Percentiles rank a stretch among this genome's conserved stretches.
Conservation (phyloP, 2,888 invertebrate genomes). For the Neria commutata region DNA sequence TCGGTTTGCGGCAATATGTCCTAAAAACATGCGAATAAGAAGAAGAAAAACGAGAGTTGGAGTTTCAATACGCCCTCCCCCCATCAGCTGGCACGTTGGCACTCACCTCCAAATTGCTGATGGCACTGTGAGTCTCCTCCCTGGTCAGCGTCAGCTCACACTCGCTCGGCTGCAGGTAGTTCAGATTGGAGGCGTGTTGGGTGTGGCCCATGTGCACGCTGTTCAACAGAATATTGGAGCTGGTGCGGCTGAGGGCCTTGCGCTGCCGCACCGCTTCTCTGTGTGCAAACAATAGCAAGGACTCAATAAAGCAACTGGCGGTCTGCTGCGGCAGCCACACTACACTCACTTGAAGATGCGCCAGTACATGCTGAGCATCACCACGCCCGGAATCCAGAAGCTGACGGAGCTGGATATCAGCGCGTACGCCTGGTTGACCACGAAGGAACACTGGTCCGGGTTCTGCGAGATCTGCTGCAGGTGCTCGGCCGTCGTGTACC, state of each 20-base stretch:
- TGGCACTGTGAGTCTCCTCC: conserved; percentile 61
- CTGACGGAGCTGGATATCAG: conserved; percentile 88
- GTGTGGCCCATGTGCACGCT: conserved; percentile 83
- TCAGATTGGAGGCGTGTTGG: conserved; percentile 72
- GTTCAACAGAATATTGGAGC: conserved; percentile 82
- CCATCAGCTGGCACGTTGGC: neutral
- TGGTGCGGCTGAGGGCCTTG: conserved; percentile 83
- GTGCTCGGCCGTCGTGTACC: conserved; percentile 89
- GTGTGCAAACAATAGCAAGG: conserved; percentile 19
- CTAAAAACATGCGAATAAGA: conserved; percentile 32
- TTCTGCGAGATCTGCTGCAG: conserved; percentile 64
- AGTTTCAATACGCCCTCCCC: conserved; percentile 5
- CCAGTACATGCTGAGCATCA: conserved; percentile 92
- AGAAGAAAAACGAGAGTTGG: conserved; percentile 12
- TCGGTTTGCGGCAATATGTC: conserved; percentile 56
- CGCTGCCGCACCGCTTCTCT: conserved; percentile 82
- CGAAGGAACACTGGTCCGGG: conserved; percentile 81
- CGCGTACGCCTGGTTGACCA: conserved; percentile 86
- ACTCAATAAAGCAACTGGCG: neutral
- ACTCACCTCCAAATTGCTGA: conserved; percentile 62
- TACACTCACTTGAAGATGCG: conserved; percentile 69
- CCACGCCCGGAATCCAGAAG: conserved; percentile 91
- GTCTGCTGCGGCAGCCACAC: neutral
- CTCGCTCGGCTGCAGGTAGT: conserved; percentile 68
- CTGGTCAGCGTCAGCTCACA: conserved; percentile 63